Evolutionary conservation across 53 echinoderm and acorn worm genomes (phyloP).

Genomic region (Astropecten irregularis): DNA sequence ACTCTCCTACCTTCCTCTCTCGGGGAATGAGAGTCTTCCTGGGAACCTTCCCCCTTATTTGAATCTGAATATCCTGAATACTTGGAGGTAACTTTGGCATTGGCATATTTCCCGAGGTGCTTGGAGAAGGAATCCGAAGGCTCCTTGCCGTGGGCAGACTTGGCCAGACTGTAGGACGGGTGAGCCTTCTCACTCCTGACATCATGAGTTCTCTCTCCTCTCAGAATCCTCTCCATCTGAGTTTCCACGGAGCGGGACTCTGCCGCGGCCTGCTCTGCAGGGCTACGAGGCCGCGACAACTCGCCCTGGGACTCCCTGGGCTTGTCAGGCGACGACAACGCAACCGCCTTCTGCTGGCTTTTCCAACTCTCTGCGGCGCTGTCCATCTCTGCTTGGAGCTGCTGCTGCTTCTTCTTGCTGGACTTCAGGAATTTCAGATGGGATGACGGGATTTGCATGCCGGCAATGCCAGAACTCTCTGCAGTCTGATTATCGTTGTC

Average conservation of each 20-base stretch:
- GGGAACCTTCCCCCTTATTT: neutral
- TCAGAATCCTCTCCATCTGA: slow-evolving; percentile 20
- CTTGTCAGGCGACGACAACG: neutral
- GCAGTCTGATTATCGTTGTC: neutral
- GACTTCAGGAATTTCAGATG: slow-evolving; percentile 62
- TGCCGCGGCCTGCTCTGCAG: neutral
- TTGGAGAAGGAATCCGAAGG: neutral
- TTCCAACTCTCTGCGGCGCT: slow-evolving; percentile 2
- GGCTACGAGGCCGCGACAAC: slow-evolving; percentile 35
- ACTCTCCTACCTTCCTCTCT: slow-evolving; percentile 11
- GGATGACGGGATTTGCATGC: slow-evolving; percentile 11
- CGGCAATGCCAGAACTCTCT: neutral
- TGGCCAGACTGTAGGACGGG: neutral
- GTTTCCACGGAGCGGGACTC: slow-evolving; percentile 16
- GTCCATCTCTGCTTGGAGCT: slow-evolving; percentile 11
- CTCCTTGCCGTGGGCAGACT: slow-evolving; percentile 14
- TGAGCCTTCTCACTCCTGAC: neutral
- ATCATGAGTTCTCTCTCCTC: slow-evolving; percentile 13
- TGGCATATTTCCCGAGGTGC: slow-evolving; percentile 17
- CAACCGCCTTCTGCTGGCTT: neutral
- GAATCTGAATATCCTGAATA: slow-evolving; percentile 10
- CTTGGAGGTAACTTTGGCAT: slow-evolving; percentile 32
- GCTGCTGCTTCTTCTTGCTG: slow-evolving; percentile 46
- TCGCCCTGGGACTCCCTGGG: slow-evolving; percentile 66
- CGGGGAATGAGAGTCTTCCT: slow-evolving; percentile 5